Base-by-base conservation (phyloP, 2,888 invertebrate species). In the Cosmopolites sordidus region DNA sequence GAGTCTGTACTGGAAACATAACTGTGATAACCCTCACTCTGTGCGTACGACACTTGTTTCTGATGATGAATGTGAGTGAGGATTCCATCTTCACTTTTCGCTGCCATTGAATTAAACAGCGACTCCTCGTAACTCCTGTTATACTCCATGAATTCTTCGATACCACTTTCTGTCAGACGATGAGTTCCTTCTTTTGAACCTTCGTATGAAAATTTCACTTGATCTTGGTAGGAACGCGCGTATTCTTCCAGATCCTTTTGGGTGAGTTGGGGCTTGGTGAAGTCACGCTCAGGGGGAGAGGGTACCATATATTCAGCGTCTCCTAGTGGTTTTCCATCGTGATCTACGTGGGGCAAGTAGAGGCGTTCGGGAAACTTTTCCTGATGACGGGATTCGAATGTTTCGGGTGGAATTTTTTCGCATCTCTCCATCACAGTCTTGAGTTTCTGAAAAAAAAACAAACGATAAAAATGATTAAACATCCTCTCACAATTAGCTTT, bases 11-110 rank as follows among this genome's bases (percentile, higher is more conserved):
- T 85, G 54, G 86, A 86, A 17, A 88, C 87, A 71, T 88, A 88
- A 70, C 87, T 86, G 70, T 87, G 87, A 72, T 87, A 88, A 46
- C 87, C 87, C 74, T 88, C 87, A 47, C 86, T 86, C 66, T 87
- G 87, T 45, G 87, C 87, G 73, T 88, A 87, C 47, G 86, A 86
- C 37, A 84, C 79, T 67, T 86, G 86, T 66, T 84, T 86, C 63
- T 84, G 84, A 69, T 86, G 86, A 69, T 86, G 86, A 62, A 80
- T 77, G 63, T 78, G 79, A 43, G 73, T 74, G 43, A 76, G 64
- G 12, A 69, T 65, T 57, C 79, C 78, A 54, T 79, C 79, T 60
- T 78, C 78, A 65, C 65, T 64, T 45, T 70, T 70, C 39, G 68
- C 64, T 58, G 56, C 62, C 63, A 67, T 64, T 5, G 67, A 67